Evolutionary conservation across 2,113 vertebrate genomes (phyloP).

Genomic region (Tachuris rubrigastra): DNA sequence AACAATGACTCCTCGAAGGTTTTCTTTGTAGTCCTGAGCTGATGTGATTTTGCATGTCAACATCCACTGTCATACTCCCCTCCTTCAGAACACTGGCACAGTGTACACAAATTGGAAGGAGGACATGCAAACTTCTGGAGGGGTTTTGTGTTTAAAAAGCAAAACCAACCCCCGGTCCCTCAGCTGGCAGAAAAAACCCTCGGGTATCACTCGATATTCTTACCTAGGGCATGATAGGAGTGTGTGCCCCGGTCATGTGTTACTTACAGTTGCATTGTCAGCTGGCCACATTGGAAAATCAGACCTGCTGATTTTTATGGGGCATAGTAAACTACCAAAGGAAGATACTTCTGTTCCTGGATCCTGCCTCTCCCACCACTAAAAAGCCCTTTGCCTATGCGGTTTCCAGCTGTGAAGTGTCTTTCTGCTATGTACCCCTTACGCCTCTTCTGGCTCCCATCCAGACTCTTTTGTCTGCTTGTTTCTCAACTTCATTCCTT

Average conservation of each 20-base stretch:
- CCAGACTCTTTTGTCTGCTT: background rate
- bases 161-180: background rate
- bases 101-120: background rate
- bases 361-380: background rate
- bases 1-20: background rate
- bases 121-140: background rate
- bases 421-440: background rate
- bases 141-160: background rate
- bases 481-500: conserved; percentile 14
- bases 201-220: background rate
- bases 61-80: background rate
- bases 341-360: background rate
- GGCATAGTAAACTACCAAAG: background rate
- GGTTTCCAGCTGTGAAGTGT: background rate
- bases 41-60: background rate
- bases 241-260: fast-evolving
- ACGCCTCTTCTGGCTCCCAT: background rate
- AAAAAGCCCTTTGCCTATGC: background rate
- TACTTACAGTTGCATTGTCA: background rate
- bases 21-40: background rate
- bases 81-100: background rate
- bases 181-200: background rate
- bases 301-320: background rate
- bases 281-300: background rate
- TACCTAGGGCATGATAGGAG: background rate